Conservation (phyloP, 2,113 vertebrate genomes). For the Zosterops hypoxanthus region DNA sequence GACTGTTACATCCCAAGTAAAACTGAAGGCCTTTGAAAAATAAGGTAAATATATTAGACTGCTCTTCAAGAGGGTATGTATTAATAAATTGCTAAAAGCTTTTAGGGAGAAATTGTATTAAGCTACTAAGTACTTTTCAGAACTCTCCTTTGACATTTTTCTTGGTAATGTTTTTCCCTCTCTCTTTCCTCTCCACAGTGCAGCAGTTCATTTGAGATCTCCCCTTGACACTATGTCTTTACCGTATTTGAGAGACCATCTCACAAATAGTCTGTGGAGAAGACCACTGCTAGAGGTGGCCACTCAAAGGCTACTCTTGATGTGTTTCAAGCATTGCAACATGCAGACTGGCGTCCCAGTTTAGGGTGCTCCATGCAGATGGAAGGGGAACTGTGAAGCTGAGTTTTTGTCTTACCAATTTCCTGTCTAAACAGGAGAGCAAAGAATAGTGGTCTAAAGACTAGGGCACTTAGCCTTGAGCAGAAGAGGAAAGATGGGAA, state of each 20-base stretch:
- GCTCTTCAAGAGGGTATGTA: not conserved
- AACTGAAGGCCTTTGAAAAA: not conserved
- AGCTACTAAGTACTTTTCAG: slow-evolving; percentile 12
- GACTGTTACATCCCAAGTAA: not conserved
- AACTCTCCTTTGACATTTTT: not conserved
- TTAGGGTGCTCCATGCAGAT: not conserved
- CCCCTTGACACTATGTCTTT: not conserved
- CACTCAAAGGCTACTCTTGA: not conserved
- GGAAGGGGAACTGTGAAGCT: not conserved
- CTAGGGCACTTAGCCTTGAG: not conserved
- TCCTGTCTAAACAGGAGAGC: not conserved
- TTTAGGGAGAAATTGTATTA: not conserved
- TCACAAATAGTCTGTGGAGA: not conserved
- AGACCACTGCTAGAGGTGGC: not conserved
- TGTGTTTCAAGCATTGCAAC: accelerated
- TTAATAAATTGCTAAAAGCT: not conserved
- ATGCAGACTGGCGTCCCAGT: not conserved
- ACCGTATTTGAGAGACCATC: not conserved
- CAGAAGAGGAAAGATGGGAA: not conserved
- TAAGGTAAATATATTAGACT: not conserved
- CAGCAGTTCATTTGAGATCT: not conserved
- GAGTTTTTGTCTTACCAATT: not conserved
- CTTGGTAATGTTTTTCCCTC: not conserved
- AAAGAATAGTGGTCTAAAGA: not conserved
- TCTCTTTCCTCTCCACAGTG: not conserved